Evolutionary conservation across 2,113 vertebrate species (phyloP).

Genomic region (Neomonachus schauinslandi): DNA sequence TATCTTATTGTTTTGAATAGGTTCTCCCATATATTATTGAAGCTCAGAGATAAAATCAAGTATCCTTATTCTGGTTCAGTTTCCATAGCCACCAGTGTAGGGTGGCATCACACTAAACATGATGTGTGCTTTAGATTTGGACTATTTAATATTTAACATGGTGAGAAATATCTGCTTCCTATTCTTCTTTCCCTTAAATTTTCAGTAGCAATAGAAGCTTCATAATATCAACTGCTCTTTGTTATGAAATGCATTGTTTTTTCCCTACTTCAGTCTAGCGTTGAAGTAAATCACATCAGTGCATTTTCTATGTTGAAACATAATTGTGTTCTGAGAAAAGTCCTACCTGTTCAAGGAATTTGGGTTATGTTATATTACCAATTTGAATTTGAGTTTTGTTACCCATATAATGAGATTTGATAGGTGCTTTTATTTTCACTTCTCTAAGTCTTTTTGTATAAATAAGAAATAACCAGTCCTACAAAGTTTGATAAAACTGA

Average conservation of each 20-base stretch:
- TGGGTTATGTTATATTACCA: not conserved
- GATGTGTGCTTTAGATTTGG: not conserved
- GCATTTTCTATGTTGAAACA: not conserved
- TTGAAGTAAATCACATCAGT: not conserved
- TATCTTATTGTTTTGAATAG: not conserved
- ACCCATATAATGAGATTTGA: not conserved
- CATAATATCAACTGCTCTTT: not conserved
- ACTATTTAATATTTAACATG: not conserved
- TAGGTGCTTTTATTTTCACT: not conserved
- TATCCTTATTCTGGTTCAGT: not conserved
- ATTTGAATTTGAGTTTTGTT: not conserved
- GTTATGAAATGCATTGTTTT: not conserved
- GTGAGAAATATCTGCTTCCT: not conserved
- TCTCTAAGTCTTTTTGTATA: not conserved
- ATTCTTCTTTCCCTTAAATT: not conserved
- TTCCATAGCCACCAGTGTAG: not conserved
- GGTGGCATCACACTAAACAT: not conserved
- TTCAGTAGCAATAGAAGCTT: not conserved
- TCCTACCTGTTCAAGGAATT: not conserved
- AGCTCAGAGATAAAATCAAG: not conserved
- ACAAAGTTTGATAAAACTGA: not conserved
- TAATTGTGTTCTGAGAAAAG: not conserved
- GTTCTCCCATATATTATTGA: not conserved
- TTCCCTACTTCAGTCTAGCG: not conserved
- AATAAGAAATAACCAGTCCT: not conserved